phyloP scores from a whole-genome alignment of 2,113 vertebrate genomes.

The Mus spicilegus region DNA sequence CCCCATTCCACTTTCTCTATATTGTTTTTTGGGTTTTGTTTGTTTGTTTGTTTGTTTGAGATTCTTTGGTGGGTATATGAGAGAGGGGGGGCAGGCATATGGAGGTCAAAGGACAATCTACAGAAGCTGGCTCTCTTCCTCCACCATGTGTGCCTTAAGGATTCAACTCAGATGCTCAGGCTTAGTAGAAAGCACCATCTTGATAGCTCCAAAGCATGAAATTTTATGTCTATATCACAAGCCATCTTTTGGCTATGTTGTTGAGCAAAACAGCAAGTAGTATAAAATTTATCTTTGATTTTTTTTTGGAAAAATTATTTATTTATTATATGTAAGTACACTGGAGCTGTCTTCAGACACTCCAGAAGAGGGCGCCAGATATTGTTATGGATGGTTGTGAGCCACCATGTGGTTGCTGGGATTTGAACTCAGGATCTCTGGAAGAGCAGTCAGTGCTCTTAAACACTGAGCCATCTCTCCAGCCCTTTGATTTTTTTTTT shows the following conservation, averaged over 20 bases:
- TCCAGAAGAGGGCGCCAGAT: too few relatives aligned
- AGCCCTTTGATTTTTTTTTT: slow-evolving; percentile 21
- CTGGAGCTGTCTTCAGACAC: too few relatives aligned
- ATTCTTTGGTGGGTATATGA: too few relatives aligned
- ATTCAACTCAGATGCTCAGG: neutral
- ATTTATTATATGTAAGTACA: too few relatives aligned
- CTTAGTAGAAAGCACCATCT: neutral
- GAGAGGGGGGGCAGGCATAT: too few relatives aligned
- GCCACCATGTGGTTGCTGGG: too few relatives aligned
- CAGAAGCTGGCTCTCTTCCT: neutral
- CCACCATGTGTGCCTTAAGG: neutral
- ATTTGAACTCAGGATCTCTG: too few relatives aligned
- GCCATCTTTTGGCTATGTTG: neutral
- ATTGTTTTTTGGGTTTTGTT: neutral
- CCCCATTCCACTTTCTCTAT: slow-evolving; percentile 3
- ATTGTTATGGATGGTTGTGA: too few relatives aligned
- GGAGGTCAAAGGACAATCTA: neutral
- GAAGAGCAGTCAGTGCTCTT: too few relatives aligned
- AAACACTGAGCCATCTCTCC: too few relatives aligned
- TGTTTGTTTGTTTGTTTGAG: neutral
- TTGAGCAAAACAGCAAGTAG: slow-evolving; percentile 39
- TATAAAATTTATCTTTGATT: neutral
- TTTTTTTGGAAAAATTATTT: too few relatives aligned
- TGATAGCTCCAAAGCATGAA: neutral
- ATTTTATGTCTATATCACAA: slow-evolving; percentile 52